Evolutionary conservation across 1,140 invertebrate species (phyloP), one percentile per base, ranked within the genome.

Genomic region (Cecropterus lyciades): DNA sequence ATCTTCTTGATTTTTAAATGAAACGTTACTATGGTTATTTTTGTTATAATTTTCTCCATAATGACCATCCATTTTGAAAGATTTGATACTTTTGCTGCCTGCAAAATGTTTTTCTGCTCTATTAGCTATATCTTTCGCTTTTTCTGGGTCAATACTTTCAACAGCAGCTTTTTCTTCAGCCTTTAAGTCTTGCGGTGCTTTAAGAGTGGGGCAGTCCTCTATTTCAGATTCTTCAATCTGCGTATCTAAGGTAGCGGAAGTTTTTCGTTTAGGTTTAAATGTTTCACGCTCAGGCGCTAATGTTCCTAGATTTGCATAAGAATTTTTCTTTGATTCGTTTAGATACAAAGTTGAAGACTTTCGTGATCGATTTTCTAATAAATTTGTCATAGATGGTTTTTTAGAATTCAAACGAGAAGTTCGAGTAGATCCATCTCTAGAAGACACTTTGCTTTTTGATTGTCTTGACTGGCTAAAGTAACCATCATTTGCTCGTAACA

Each of bases 401-500:
- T 90, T 92, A 13, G 89, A 92, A 68, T 85, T 86, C 3, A 90
- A 27, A 9, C 82, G 72, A 20, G 88, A 91, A 24, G 73, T 82
- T 74, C 69, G 77, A 42, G 77, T 82, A 27, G 89, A 92, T 66
- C 72, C 89, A 79, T 81, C 91, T 80, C 72, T 92, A 65, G 75
- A 93, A 43, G 87, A 91, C 16, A 93, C 27, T 62, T 91, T 91
- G 75, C 79, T 93, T 81, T 77, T 91, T 46, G 88, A 94, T 69
- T 91, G 87, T 20, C 87, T 87, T 11, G 87, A 89, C 37, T 88
- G 81, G 64, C 85, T 91, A 53, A 93, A 95, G 91, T 94, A 95
- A 8, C 95, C 95, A 72, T 95, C 95, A 70, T 95, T 95, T 3
- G 94, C 93, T 52, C 91, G 80, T 13, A 94, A 89, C 89, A 95